A percentile compares a stretch with the other conserved stretches of the same genome.
Conservation (phyloP, 2,888 invertebrate species). For the Bedellia somnulentella region DNA sequence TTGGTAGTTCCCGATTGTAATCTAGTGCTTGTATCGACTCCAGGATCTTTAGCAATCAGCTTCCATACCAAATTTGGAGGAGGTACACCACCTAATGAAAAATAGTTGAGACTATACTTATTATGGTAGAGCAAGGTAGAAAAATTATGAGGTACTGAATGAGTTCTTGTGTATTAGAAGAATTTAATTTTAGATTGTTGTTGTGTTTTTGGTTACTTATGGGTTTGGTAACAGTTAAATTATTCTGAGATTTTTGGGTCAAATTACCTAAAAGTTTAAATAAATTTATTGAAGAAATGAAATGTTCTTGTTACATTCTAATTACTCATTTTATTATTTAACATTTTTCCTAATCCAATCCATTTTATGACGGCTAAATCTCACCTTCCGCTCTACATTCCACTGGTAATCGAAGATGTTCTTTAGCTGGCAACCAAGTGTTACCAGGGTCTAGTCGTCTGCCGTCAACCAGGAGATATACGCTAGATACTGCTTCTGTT, state of each 20-base stretch:
- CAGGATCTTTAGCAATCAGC: slow-evolving; percentile 49
- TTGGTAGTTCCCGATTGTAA: slow-evolving; percentile 57
- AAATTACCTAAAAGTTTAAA: too few relatives aligned
- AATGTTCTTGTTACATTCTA: too few relatives aligned
- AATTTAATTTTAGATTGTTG: too few relatives aligned
- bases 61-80: slow-evolving; percentile 62
- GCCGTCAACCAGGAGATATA: slow-evolving; percentile 85
- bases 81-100: slow-evolving; percentile 67
- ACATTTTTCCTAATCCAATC: too few relatives aligned
- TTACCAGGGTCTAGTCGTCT: slow-evolving; percentile 83
- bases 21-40: slow-evolving; percentile 57
- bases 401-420: slow-evolving; percentile 79
- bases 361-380: too few relatives aligned
- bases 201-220: too few relatives aligned
- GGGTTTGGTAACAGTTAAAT: too few relatives aligned
- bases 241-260: too few relatives aligned
- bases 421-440: slow-evolving; percentile 84
- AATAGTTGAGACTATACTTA: not conserved
- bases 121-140: not conserved
- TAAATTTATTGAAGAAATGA: too few relatives aligned
- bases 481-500: slow-evolving; percentile 81
- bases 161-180: too few relatives aligned
- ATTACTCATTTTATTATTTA: too few relatives aligned
- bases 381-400: slow-evolving; percentile 87
- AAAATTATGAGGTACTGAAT: too few relatives aligned